Percentiles rank a stretch among this genome's conserved stretches.
Conservation (phyloP, 2,888 invertebrate genomes). For the Coecobrya sp. region DNA sequence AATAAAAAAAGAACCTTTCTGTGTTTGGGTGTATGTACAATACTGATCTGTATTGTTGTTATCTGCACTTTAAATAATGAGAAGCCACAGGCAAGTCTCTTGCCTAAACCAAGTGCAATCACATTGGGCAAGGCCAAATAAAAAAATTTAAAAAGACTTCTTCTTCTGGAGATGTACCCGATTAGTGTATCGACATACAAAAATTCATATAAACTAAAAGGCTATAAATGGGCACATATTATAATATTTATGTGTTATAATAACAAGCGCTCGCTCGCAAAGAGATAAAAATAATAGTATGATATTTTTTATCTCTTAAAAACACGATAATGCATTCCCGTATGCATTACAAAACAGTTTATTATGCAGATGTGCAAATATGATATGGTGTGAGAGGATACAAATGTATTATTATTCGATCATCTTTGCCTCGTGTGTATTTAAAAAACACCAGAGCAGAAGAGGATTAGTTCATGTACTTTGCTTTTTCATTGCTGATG, state of each 20-base stretch:
- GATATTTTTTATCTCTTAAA: background rate
- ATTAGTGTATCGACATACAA: background rate
- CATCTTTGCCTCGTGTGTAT: background rate
- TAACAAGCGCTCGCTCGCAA: no score
- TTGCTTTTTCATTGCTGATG: background rate
- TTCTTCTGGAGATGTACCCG: slow-evolving; percentile 22
- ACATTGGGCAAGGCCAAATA: slow-evolving; percentile 17
- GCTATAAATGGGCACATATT: background rate
- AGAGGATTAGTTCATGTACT: background rate
- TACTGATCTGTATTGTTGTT: background rate
- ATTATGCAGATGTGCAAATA: slow-evolving; percentile 12
- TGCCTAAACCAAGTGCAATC: slow-evolving; percentile 19
- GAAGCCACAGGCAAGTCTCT: background rate
- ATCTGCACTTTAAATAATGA: background rate
- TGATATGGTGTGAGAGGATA: slow-evolving; percentile 3
- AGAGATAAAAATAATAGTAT: background rate
- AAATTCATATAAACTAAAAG: background rate
- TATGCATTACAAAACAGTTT: background rate
- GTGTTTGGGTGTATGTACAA: background rate
- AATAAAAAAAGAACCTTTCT: background rate
- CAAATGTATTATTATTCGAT: background rate
- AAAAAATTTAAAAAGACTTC: background rate
- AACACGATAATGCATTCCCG: background rate
- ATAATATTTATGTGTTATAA: no score
- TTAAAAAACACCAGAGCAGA: background rate